Evolutionary conservation across 1,140 invertebrate species (phyloP).

Genomic region (Acromyrmex echinatior): DNA sequence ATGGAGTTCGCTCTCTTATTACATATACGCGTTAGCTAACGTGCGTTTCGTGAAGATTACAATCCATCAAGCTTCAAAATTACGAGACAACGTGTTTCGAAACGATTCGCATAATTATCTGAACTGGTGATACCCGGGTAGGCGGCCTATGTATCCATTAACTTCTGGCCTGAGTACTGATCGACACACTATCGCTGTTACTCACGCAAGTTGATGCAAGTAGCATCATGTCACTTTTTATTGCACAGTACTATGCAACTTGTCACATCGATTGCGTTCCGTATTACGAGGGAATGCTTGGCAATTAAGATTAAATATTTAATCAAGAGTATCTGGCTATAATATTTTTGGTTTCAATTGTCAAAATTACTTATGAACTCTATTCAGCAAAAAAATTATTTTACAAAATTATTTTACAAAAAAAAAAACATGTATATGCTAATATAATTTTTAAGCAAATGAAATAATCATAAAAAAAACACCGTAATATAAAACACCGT

Average conservation of each 20-base stretch:
- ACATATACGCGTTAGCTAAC: background rate
- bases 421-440: too few species aligned
- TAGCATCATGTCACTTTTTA: slow-evolving; percentile 6
- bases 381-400: background rate
- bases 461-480: background rate
- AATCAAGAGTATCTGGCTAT: background rate
- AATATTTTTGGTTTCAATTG: background rate
- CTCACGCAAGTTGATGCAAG: slow-evolving; percentile 48
- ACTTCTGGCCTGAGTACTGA: slow-evolving; percentile 29
- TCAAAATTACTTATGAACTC: background rate
- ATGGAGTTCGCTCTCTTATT: background rate
- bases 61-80: slow-evolving; percentile 31
- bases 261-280: slow-evolving; percentile 18
- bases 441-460: background rate
- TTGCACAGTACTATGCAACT: slow-evolving; percentile 39
- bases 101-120: slow-evolving; percentile 37
- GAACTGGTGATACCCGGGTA: slow-evolving; percentile 1
- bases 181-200: background rate
- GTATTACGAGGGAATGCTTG: background rate
- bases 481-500: background rate
- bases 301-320: slow-evolving; percentile 2
- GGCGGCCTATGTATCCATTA: slow-evolving; percentile 22
- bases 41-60: background rate
- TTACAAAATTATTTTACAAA: background rate
- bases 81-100: slow-evolving; percentile 32